Percentiles rank a stretch among this genome's conserved stretches.
These are phyloP conservation scores for Stichopus chloronotus DNA, from an alignment of 35 echinoderm and acorn worm species.

Conservation along the genomic window DNA sequence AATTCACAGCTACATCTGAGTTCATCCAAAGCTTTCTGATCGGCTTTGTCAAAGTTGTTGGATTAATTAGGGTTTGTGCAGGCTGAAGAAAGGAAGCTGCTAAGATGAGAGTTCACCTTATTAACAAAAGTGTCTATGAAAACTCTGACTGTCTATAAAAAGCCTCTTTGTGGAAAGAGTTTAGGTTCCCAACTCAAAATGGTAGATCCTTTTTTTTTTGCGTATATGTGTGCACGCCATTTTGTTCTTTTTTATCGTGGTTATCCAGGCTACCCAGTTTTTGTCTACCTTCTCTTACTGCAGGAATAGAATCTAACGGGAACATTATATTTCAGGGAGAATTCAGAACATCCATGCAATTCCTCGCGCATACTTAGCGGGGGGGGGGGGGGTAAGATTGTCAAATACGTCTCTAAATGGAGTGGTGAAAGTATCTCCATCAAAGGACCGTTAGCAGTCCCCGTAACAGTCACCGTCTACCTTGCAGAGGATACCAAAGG, in stretches of 20 bases:
- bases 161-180: too few relatives aligned
- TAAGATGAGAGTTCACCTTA: too few relatives aligned
- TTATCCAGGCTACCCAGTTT: too few relatives aligned
- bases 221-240: too few relatives aligned
- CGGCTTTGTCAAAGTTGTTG: slow-evolving; percentile 7
- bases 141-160: too few relatives aligned
- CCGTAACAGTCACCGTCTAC: slow-evolving; percentile 40
- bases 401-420: slow-evolving; percentile 43
- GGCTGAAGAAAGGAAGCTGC: background rate
- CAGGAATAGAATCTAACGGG: background rate
- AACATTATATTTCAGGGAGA: slow-evolving; percentile 38
- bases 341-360: background rate
- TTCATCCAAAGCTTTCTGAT: slow-evolving; percentile 3
- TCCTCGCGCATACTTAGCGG: slow-evolving; percentile 34
- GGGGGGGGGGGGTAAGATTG: slow-evolving; percentile 42
- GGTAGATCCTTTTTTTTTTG: too few relatives aligned
- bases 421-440: slow-evolving; percentile 43
- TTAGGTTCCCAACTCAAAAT: too few relatives aligned
- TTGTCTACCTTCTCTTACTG: background rate
- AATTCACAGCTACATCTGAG: background rate
- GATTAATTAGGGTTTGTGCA: background rate
- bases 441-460: slow-evolving; percentile 11
- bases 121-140: too few relatives aligned
- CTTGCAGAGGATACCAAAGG: slow-evolving; percentile 47
- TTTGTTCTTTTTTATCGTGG: too few relatives aligned